phyloP scores from a whole-genome alignment of 2,113 vertebrate genomes.

The Rhodinocichla rosea region DNA sequence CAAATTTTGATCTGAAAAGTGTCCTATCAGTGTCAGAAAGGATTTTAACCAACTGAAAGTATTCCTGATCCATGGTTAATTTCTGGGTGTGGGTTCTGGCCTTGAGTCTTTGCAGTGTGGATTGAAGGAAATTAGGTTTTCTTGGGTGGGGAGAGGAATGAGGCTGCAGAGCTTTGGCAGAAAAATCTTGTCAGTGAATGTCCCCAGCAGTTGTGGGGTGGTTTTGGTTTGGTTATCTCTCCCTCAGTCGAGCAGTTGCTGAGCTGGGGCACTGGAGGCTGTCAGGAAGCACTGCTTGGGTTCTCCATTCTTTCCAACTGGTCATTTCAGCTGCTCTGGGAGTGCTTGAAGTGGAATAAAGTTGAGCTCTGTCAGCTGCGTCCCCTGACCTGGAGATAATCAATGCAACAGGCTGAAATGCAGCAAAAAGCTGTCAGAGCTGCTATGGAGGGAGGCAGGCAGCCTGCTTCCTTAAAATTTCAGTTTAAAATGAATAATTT shows the following conservation, averaged over 20 bases:
- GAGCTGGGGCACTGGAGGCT: neutral
- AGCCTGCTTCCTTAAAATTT: neutral
- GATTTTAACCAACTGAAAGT: neutral
- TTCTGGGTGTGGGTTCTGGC: neutral
- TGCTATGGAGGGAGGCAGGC: neutral
- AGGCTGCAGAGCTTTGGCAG: neutral
- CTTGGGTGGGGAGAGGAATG: neutral
- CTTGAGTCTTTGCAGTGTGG: neutral
- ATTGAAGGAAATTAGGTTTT: neutral
- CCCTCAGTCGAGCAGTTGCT: neutral
- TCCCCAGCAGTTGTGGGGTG: neutral
- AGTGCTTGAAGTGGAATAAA: slow-evolving; percentile 18
- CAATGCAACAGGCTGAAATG: slow-evolving; percentile 28
- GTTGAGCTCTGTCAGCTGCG: slow-evolving; percentile 28
- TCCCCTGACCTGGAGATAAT: slow-evolving; percentile 58
- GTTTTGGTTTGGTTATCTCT: neutral
- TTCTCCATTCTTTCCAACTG: neutral
- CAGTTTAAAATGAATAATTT: neutral
- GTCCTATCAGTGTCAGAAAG: neutral
- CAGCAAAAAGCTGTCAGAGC: neutral
- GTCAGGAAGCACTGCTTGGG: neutral
- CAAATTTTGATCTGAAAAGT: neutral
- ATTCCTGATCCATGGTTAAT: neutral
- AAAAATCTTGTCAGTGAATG: neutral
- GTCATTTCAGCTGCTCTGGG: neutral